Base-by-base conservation (phyloP, 2,797 vertebrate genomes). In the Yasuhikotakia modesta region DNA sequence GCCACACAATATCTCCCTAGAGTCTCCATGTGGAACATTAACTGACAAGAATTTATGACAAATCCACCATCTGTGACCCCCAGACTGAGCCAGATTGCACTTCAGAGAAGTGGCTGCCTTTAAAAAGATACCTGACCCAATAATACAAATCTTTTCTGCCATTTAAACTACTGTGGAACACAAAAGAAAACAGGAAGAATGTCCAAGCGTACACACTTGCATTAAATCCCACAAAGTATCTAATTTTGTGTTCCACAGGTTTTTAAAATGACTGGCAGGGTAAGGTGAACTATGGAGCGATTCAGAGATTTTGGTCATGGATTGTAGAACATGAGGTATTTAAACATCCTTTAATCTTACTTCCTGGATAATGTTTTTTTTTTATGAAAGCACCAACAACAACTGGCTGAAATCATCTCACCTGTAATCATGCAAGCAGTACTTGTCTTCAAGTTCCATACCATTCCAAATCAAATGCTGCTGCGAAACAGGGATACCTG, bases 381-480 rank as follows among this genome's bases (percentile, higher is more conserved):
- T 76, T 32, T 0, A 58, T 17, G 3, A 64, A 27, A 69, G 13
- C 10, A 2, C 21, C 27, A 11, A 17, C 2, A 6, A 58, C 4
- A 13, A 19, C 68, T 79, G 30, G 64, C 22, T 81, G 78, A 35
- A 43, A 73, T 92, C 92, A 94, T 91, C 91, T 94, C 92, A 99
- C 98, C 94, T 96, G 85, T 99, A 99, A 91, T 98, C 96, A 87
- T 95, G 95, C 81, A 99, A 95, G 89, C 95, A 95, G 87, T 90
- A 95, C 73, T 97, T 95, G 91, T 99, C 96, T 82, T 97, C 96
- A 86, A 99, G 92, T 87, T 99, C 98, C 73, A 93, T 80, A 83
- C 94, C 96, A 90, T 96, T 98, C 98, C 98, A 99, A 91, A 99
- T 97, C 90, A 99, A 94, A 88, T 99, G 96, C 89, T 99, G 98